A percentile compares a stretch with the other conserved stretches of the same genome.
Conservation (phyloP, 2,888 invertebrate genomes). For the Formica aserva region DNA sequence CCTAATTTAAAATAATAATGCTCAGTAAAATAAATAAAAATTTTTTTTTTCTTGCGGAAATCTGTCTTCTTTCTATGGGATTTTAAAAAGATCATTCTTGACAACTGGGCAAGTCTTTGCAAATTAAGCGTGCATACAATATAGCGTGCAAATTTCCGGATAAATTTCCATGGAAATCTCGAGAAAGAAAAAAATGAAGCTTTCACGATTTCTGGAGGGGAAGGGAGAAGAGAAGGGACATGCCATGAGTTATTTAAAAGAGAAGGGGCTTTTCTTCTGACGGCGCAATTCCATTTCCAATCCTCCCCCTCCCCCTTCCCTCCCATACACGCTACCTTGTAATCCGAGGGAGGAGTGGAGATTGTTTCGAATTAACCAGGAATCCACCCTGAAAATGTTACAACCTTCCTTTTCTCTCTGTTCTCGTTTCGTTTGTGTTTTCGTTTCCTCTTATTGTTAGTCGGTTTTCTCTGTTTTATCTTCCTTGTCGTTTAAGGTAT, state of each 20-base stretch:
- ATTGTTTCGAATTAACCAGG: constrained; percentile 72
- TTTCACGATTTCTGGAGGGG: constrained; percentile 47
- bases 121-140: constrained; percentile 28
- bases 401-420: constrained; percentile 23
- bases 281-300: constrained; percentile 65
- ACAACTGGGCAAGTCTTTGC: background rate
- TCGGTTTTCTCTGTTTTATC: constrained; percentile 19
- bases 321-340: constrained; percentile 41
- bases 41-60: background rate
- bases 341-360: constrained; percentile 55
- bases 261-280: constrained; percentile 49
- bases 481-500: constrained; percentile 4
- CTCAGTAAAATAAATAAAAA: background rate
- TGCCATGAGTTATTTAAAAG: constrained; percentile 66
- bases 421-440: constrained; percentile 9
- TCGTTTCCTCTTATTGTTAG: constrained; percentile 10
- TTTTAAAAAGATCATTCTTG: background rate
- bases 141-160: constrained; percentile 49
- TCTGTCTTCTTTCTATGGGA: background rate
- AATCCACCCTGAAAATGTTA: constrained; percentile 70
- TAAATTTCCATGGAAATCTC: constrained; percentile 61
- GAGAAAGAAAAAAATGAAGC: constrained; percentile 47
- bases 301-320: constrained; percentile 16
- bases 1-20: background rate
- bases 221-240: background rate